Evolutionary conservation across 2,797 vertebrate genomes (phyloP), one percentile per base, ranked within the genome.

Genomic region (Parauchenoglanis ngamensis): DNA sequence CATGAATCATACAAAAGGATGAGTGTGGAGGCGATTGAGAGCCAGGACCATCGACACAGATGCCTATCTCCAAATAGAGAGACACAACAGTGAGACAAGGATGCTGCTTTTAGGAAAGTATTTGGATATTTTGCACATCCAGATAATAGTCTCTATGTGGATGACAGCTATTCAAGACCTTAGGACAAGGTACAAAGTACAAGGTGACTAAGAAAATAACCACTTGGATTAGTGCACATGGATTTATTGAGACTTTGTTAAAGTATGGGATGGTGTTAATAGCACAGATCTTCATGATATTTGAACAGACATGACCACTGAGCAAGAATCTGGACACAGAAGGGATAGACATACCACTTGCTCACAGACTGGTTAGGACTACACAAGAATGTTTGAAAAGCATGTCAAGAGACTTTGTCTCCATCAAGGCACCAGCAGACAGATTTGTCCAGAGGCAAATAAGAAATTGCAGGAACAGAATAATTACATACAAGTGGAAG

Each of bases 41-140:
- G 84, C 28, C 15, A 83, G 1, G 35, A 40, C 35, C 35, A 40
- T 40, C 35, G 76, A 80, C 76, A 81, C 28, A 73, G 44, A 54
- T 44, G 25, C 19, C 72, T 84, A 7, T 46, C 70, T 68, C 77
- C 21, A 67, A 84, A 79, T 49, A 61, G 73, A 54, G 44, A 84
- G 25, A 86, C 85, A 56, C 25, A 63, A 21, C 84, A 86, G 83
- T 87, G 86, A 82, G 28, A 83, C 49, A 89, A 89, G 17, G 8
- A 87, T 67, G n/a, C 35, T 56, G 67, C 28, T 68, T 28, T 82
- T 8, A 87, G 25, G 5, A 89, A 85, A 31, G 28, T 87, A 8
- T 87, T 85, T 89, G 57, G 76, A 56, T 70, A 15, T 44, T 83
- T 87, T 87, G 56, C 44, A 25, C 87, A 87, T 7, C 80, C 80